Base-by-base conservation (phyloP, 2,113 vertebrate genomes). In the Pterophyllum scalare region DNA sequence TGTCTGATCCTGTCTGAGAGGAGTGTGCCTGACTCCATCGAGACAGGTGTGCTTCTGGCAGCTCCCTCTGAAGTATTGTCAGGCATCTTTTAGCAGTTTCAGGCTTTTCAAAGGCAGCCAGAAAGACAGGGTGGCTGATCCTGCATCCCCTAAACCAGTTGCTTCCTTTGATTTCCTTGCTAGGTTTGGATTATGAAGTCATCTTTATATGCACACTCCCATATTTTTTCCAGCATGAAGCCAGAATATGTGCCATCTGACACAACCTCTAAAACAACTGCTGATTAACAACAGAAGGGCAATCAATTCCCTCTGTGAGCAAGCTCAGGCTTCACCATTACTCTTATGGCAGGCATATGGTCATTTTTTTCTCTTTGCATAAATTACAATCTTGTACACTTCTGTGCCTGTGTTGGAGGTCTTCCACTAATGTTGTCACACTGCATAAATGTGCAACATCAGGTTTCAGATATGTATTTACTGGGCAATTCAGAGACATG, bases 281-380 rank as follows among this genome's bases (percentile, higher is more conserved):
- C 89, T 93, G 90, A 91, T 92, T 89, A 88, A 89, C 83, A 90
- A 91, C 87, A 94, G 89, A 93, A 91, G 91, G 88, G 76, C 81
- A 89, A 88, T 87, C 83, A 86, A 83, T 87, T 85, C 84, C 80
- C 90, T 76, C 75, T 82, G 80, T 82, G 82, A 87, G 80, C 59
- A 77, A 70, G 80, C 77, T 85, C 56, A 60, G 84, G 82, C 87
- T 90, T 87, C 81, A 81, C 84, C 75, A 83, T 75, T 75, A 80
- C 75, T 93, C 83, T 87, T 87, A 89, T 80, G 75, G 88, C 59
- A 83, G 87, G 79, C 92, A 90, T 91, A 89, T 90, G 87, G 79
- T 83, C 86, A 84, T 91, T 83, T 87, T 87, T 90, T 86, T 83
- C 56, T 86, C 87, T 91, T 88, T 83, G 83, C 90, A 93, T 92